Conservation (phyloP, 2,888 invertebrate species). For the Athalia circularis region DNA sequence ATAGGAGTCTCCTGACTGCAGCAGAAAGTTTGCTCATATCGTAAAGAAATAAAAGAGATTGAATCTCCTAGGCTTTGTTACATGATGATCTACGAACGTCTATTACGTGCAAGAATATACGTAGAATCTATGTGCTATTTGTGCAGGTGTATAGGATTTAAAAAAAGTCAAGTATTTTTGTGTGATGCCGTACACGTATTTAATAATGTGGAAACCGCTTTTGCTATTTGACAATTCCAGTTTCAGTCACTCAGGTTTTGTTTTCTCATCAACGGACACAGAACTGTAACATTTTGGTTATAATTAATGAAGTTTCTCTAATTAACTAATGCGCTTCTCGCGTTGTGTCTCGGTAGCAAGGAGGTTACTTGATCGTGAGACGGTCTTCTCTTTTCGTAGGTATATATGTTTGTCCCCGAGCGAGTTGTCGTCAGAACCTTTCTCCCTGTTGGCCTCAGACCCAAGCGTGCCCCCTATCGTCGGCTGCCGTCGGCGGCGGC, state of each 20-base stretch:
- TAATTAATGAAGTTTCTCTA: conserved; percentile 56
- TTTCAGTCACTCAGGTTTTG: conserved; percentile 4
- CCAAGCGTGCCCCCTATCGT: not conserved
- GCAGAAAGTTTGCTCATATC: not conserved
- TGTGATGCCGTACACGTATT: too few species aligned
- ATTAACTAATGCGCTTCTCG: conserved; percentile 67
- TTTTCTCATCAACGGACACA: not conserved
- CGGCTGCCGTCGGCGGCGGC: not conserved
- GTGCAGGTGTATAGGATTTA: too few species aligned
- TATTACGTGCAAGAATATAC: not conserved
- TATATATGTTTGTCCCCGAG: conserved; percentile 53
- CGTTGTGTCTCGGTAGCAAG: conserved; percentile 49
- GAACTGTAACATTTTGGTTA: conserved; percentile 4
- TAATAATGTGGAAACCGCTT: not conserved
- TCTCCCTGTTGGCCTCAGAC: conserved; percentile 43
- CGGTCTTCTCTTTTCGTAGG: conserved; percentile 12
- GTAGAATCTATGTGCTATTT: not conserved
- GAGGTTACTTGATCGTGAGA: conserved; percentile 48
- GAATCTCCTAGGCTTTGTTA: not conserved
- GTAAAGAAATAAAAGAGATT: not conserved
- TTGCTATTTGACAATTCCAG: not conserved
- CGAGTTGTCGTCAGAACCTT: conserved; percentile 46
- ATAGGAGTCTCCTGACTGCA: conserved; percentile 6
- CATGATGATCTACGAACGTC: conserved; percentile 11
- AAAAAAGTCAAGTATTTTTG: too few species aligned